Evolutionary conservation across 2,888 invertebrate genomes (phyloP).

Genomic region (Rhaphigaster nebulosa): DNA sequence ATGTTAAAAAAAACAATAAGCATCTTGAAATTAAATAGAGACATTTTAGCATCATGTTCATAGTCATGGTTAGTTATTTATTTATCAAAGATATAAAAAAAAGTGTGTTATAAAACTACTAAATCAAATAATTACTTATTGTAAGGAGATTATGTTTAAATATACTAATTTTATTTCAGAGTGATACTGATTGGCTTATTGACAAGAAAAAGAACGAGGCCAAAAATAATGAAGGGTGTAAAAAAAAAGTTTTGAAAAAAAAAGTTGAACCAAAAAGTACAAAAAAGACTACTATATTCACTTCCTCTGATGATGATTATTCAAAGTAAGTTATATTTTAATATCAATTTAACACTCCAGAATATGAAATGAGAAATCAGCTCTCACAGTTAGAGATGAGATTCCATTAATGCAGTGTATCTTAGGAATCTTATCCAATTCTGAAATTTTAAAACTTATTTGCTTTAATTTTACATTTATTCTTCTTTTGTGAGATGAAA

Average conservation of each 20-base stretch:
- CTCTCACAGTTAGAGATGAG: not conserved
- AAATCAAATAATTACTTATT: not conserved
- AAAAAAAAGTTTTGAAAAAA: constrained; percentile 44
- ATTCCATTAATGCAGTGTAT: too few relatives aligned
- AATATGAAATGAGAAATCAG: not conserved
- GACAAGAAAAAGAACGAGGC: not conserved
- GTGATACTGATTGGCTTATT: constrained; percentile 5
- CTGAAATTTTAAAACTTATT: too few relatives aligned
- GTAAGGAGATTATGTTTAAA: not conserved
- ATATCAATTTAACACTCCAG: not conserved
- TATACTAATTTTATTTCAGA: constrained; percentile 12
- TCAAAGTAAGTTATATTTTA: constrained; percentile 39
- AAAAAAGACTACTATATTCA: not conserved
- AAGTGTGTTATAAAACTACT: not conserved
- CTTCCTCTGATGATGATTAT: constrained; percentile 44
- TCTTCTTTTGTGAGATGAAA: too few relatives aligned
- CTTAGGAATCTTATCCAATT: too few relatives aligned
- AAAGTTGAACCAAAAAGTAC: constrained; percentile 18
- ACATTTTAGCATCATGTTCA: too few relatives aligned
- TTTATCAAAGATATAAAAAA: too few relatives aligned
- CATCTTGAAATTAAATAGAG: too few relatives aligned
- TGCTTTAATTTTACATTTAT: too few relatives aligned
- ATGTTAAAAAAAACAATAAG: too few relatives aligned
- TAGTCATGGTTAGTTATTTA: too few relatives aligned
- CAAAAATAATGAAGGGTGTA: not conserved